Evolutionary conservation across 1,140 invertebrate genomes (phyloP), one percentile per base, ranked within the genome.

Genomic region (Dendroctonus valens): DNA sequence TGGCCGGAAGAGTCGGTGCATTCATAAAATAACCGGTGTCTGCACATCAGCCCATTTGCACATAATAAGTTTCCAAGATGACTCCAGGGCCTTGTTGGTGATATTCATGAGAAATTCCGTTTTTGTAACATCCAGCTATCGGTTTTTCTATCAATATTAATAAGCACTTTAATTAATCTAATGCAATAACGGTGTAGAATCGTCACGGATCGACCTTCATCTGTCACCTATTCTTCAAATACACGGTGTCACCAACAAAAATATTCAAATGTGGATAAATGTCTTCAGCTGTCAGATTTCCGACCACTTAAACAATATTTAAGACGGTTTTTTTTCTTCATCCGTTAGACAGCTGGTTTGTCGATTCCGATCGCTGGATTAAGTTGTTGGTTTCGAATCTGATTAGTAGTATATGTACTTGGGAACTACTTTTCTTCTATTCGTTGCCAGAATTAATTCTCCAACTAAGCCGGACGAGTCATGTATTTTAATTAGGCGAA

Each of bases 261-360:
- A 58, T 44, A 58, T 58, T 58, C 46, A 58, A 58, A 58, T 38
- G 55, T 12, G 55, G 55, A 58, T 58, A 44, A 58, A 42, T 58
- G 55, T 58, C 55, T 58, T 58, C 55, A 58, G 55, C 55, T 58
- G 55, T 58, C 55, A 42, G 41, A 58, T 58, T 58, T 58, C 41
- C 55, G 46, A 58, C 55, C 41, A 58, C 55, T 58, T 58, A 58
- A 58, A 58, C 41, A 58, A 58, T 44, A 12, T 58, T 58, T 58
- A 14, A 42, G 41, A 46, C 41, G 12, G 42, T 58, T 46, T 58
- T 46, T 58, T 26, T 44, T 44, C 52, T 54, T 41, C 9, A 26
- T 26, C 9, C 50, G 14, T 52, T 12, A 26, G 5, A 5, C 50
- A 52, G 50, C 14, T 12, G 15, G 42, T 46, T 46, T 46, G 42